These are phyloP conservation scores for Polydrusus pterygomalis DNA, from an alignment of 2,888 invertebrate genomes.

Conservation along the genomic window DNA sequence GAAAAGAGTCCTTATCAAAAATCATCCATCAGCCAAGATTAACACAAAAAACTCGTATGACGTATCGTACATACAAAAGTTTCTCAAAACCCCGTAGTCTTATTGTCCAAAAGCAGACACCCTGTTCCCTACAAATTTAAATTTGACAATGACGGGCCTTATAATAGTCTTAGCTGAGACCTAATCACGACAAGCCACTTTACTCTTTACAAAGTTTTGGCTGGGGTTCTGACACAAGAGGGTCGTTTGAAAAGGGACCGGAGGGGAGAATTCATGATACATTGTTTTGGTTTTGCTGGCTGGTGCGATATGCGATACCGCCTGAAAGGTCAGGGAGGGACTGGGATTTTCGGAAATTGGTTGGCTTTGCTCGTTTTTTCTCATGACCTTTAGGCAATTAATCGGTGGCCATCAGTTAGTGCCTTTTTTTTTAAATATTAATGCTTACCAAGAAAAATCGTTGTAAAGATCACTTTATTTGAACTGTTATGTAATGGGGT, in stretches of 20 bases:
- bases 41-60: conserved; percentile 51
- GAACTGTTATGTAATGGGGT: too few relatives aligned
- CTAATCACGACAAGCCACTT: conserved; percentile 69
- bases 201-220: conserved; percentile 63
- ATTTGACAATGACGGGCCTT: conserved; percentile 50
- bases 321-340: conserved; percentile 31
- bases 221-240: conserved; percentile 57
- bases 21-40: conserved; percentile 53
- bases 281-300: conserved; percentile 59
- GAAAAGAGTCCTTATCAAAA: conserved; percentile 53
- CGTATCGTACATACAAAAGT: conserved; percentile 44
- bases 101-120: conserved; percentile 51
- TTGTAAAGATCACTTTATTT: too few relatives aligned
- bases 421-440: neutral
- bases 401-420: conserved; percentile 1
- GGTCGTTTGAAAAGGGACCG: conserved; percentile 55
- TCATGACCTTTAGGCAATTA: conserved; percentile 46
- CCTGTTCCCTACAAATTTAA: conserved; percentile 50
- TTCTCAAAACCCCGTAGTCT: conserved; percentile 48
- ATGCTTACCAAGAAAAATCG: too few relatives aligned
- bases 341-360: conserved; percentile 12
- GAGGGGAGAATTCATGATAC: conserved; percentile 53
- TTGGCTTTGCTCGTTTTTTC: conserved; percentile 17
- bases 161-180: conserved; percentile 62
- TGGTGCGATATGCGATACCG: conserved; percentile 56